Base-by-base conservation (phyloP, 92 coral and sea anemone genomes). In the Epizoanthus rinbou region DNA sequence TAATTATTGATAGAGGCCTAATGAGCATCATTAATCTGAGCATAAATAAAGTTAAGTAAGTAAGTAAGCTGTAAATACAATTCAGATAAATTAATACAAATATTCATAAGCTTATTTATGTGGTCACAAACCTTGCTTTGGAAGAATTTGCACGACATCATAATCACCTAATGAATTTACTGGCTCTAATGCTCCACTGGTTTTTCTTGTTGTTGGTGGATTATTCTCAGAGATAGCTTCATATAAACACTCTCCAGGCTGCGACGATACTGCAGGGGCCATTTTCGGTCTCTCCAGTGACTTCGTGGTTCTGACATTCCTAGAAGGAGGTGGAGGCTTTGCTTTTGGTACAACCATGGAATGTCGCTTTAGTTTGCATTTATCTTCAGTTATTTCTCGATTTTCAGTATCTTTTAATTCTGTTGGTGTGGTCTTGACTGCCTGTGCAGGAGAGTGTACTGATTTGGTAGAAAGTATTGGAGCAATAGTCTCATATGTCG, bases 201-300 rank as follows among this genome's bases (percentile, higher is more conserved):
- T 67, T 11, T 6, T 18, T 33, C 39, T 65, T 65, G 7, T 66
- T 31, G 72, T 37, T 14, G 21, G 50, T 9, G 10, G 1, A 67
- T 4, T 67, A 16, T n/a, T 25, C 22, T 33, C 73, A 9, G 11
- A 37, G 33, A 67, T 18, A 33, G 2, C 73, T 41, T 67, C 47
- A 67, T 67, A 67, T 18, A 19, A 9, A 0, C 22, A 33, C 22
- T 67, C 73, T 28, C 24, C 76, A n/a, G 31, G 35, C 6, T 50
- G 63, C 62, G 72, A 43, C 3, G 24, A 18, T 39, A 60, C 9
- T 39, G 16, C 28, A 15, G 45, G 85, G 33, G 14, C 1, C 8
- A n/a, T 25, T 14, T 80, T 80, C 23, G 85, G 79, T 17, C 66
- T 50, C 78, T 81, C 85, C 31, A 74, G 33, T 16, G 79, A 52